Percentiles rank a stretch among this genome's conserved stretches.
Evolutionary conservation across 2,113 vertebrate genomes (phyloP).

Genomic region (Podilymbus podiceps): DNA sequence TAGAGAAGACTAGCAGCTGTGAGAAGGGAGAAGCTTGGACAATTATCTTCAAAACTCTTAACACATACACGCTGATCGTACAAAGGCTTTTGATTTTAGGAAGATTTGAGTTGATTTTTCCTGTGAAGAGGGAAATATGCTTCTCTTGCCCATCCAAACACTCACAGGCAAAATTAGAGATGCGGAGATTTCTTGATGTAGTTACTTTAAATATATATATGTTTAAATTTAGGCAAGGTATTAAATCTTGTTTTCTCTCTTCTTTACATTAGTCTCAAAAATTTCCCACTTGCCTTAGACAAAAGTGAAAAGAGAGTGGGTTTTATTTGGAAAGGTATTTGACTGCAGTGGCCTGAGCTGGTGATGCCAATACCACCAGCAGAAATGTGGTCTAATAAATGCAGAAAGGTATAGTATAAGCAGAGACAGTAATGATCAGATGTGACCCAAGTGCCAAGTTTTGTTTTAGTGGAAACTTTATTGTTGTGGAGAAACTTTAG

Average conservation of each 20-base stretch:
- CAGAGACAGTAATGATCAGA: background rate
- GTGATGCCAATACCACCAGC: background rate
- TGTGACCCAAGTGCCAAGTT: background rate
- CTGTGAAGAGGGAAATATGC: background rate
- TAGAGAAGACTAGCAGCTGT: background rate
- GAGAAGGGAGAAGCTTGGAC: background rate
- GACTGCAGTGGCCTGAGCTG: background rate
- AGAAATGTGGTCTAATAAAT: background rate
- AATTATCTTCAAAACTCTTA: background rate
- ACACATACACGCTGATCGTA: background rate
- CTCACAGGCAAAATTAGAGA: background rate
- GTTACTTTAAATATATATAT: accelerated
- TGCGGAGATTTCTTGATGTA: background rate
- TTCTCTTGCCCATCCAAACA: background rate
- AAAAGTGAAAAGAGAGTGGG: background rate
- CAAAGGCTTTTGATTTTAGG: background rate
- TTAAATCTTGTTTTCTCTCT: background rate
- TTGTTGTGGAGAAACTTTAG: background rate
- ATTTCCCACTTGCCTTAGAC: background rate
- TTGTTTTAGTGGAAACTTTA: background rate
- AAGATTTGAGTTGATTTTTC: background rate
- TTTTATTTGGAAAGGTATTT: background rate
- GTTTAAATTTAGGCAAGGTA: background rate
- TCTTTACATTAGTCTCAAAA: background rate
- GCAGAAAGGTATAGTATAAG: background rate